Base-by-base conservation (phyloP, 2,797 vertebrate genomes). In the Muraenolepis orangiensis region DNA sequence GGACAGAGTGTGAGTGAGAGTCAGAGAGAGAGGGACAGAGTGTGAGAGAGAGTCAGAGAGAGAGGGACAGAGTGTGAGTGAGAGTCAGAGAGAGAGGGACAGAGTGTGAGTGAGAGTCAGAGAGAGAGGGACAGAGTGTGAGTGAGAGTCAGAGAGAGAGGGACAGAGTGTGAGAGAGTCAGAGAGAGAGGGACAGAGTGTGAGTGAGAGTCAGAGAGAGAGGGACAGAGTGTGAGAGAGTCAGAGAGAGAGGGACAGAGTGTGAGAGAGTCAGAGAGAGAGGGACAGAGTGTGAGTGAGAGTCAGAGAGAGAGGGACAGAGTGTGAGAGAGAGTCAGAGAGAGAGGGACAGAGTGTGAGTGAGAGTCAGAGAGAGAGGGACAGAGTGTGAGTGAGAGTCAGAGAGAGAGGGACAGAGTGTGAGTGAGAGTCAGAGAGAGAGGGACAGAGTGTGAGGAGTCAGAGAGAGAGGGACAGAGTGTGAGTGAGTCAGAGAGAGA, bases 21-120 rank as follows among this genome's bases (percentile, higher is more conserved):
- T 31, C 51, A 69, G 31, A 31, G 42, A 30, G 71, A 73, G 77
- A 75, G 36, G 72, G 82, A 34, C 36, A 69, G 66, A 72, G 23
- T 30, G 34, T 28, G n/a, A n/a, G 29, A 29, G 51, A 75, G 61
- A 42, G 76, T 80, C n/a, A 32, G 76, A 72, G 74, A 68, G 26
- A 68, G 66, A 31, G 29, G 16, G 29, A 31, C 29, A 68, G 66
- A 68, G 30, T 18, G 31, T 18, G 31, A 32, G 68, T 31, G n/a
- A n/a, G 66, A 68, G 66, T 31, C 29, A 69, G 31, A 42, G 38
- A 42, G 38, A 42, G 38, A 42, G 38, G 12, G 38, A 42, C 87
- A 86, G 86, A 69, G 72, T 70, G 72, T 38, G 73, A 23, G n/a
- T n/a, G 38, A 12, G 70, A 12, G 28, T 29, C 38, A 30, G 70